Base-by-base conservation (phyloP, 2,113 vertebrate species). In the Lates calcarifer region DNA sequence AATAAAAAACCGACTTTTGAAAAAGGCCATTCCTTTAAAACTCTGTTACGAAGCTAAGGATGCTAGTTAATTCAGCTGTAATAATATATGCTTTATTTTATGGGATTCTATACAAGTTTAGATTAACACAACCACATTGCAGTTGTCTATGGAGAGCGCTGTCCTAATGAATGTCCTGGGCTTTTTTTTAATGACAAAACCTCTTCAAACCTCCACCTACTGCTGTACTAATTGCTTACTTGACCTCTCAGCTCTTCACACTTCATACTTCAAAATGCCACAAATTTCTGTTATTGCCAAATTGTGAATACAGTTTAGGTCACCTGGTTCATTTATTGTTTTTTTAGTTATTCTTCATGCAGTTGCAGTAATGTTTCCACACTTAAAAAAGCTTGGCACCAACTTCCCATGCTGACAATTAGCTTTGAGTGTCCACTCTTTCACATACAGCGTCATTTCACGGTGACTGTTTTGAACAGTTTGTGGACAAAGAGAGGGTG, bases 381-480 rank as follows among this genome's bases (percentile, higher is more conserved):
- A 41, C 56, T 77, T n/a, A n/a, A 71, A 80, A 61, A 29, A 29
- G 68, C 66, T 67, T 57, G 73, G 80, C 70, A 74, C 31, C 5
- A 2, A 65, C 70, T 57, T 85, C 56, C 66, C 62, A 88, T 15
- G 49, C 77, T 35, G 57, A 79, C 81, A 77, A 65, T 90, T 61
- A 81, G 63, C 67, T 79, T 60, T 65, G 64, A 77, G 45, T 53
- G 58, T 78, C 67, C 68, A 49, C 69, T n/a, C 69, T 71, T 86
- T 87, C 84, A 86, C 70, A 33, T 24, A 24, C 76, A 29, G 73
- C 78, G 5, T 62, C 47, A 63, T 78, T 73, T 74, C 73, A 87
- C 70, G 63, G 53, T 80, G 56, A 64, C 69, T 80, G 53, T 85
- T 86, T 88, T 68, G 29, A 81, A 43, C 71, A 80, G 51, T 86